phyloP scores from a whole-genome alignment of 2,797 vertebrate species.

The Propithecus deckenii region DNA sequence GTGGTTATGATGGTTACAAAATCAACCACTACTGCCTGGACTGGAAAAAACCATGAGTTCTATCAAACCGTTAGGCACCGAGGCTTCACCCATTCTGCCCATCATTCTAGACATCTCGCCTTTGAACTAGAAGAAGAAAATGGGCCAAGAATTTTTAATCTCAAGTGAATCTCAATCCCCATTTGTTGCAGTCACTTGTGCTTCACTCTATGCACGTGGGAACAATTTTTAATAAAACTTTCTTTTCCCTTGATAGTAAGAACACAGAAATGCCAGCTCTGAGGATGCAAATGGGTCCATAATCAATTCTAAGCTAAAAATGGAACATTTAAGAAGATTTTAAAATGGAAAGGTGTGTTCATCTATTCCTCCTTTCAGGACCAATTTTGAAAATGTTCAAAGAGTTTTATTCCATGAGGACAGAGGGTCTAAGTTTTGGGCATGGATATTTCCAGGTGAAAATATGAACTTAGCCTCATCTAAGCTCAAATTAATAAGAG shows the following conservation, averaged over 20 bases:
- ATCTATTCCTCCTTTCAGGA: neutral
- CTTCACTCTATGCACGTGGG: neutral
- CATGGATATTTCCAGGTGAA: neutral
- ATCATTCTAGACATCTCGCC: neutral
- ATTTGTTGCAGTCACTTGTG: neutral
- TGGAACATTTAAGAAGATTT: slow-evolving; percentile 39
- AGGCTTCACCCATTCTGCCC: neutral
- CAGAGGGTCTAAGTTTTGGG: neutral
- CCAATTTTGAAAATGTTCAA: neutral
- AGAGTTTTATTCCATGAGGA: neutral
- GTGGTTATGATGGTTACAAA: neutral
- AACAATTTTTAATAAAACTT: slow-evolving; percentile 43
- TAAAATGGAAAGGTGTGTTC: slow-evolving; percentile 5
- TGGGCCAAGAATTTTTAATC: neutral
- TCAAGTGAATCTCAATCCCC: neutral
- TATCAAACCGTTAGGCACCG: neutral
- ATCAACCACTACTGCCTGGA: neutral
- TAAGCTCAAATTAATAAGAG: neutral
- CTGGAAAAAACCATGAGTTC: neutral
- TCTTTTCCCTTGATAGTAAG: neutral
- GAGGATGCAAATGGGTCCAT: neutral
- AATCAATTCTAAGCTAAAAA: slow-evolving; percentile 21
- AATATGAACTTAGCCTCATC: neutral
- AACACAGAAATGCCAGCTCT: neutral
- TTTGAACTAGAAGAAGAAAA: neutral